Evolutionary conservation across 2,888 invertebrate species (phyloP).

Genomic region (Philopedon plagiatum): DNA sequence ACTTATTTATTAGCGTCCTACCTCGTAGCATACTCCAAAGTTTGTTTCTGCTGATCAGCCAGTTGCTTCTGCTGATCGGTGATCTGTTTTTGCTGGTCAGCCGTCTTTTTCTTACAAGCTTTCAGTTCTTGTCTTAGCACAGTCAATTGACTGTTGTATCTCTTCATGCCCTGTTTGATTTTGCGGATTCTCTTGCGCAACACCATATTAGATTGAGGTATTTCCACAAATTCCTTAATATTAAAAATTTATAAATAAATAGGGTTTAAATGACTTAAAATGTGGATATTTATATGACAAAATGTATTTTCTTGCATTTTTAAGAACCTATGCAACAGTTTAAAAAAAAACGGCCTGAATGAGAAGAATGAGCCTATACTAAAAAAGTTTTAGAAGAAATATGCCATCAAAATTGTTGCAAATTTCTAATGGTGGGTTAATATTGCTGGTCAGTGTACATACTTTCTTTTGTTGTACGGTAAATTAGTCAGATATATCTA

Average conservation of each 20-base stretch:
- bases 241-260: neutral
- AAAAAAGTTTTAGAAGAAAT: too few relatives aligned
- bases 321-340: too few relatives aligned
- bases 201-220: slow-evolving; percentile 89
- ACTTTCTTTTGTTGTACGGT: too few relatives aligned
- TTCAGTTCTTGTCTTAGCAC: slow-evolving; percentile 84
- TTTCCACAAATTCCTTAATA: slow-evolving; percentile 67
- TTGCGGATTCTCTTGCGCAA: slow-evolving; percentile 88
- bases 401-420: too few relatives aligned
- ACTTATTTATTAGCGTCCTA: slow-evolving; percentile 55
- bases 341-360: too few relatives aligned
- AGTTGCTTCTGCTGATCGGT: slow-evolving; percentile 82
- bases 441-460: too few relatives aligned
- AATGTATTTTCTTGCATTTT: too few relatives aligned
- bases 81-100: slow-evolving; percentile 88
- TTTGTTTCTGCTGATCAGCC: slow-evolving; percentile 82
- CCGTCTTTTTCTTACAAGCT: slow-evolving; percentile 85
- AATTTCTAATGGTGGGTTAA: too few relatives aligned
- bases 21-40: slow-evolving; percentile 81
- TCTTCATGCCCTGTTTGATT: slow-evolving; percentile 91
- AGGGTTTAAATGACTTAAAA: too few relatives aligned
- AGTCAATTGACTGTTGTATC: slow-evolving; percentile 87
- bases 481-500: too few relatives aligned
- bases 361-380: too few relatives aligned
- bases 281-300: too few relatives aligned